Conservation (phyloP, 2,113 vertebrate genomes). For the Ranitomeya imitator region DNA sequence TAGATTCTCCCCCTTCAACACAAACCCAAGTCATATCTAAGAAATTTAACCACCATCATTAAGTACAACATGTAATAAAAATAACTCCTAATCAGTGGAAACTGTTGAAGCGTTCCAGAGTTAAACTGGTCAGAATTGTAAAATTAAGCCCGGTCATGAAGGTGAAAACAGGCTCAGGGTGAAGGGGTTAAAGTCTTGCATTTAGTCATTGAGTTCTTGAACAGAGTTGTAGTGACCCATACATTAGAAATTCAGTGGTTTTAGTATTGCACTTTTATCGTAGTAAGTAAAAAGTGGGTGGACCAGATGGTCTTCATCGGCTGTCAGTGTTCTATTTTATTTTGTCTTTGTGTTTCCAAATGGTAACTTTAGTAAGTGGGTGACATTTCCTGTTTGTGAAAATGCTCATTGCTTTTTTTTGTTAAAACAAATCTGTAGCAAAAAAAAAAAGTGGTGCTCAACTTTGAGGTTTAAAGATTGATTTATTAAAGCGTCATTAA, state of each 20-base stretch:
- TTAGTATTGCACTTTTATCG: background rate
- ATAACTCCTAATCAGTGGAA: no score
- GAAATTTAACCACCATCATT: no score
- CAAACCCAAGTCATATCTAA: no score
- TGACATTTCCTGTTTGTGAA: conserved; percentile 5
- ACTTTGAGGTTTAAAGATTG: background rate
- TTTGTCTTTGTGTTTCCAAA: background rate
- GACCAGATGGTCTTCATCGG: background rate
- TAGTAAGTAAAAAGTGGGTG: background rate
- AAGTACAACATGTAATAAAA: no score
- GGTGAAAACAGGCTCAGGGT: no score
- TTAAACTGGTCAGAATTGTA: no score
- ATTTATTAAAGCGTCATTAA: background rate
- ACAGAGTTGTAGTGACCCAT: no score
- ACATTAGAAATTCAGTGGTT: background rate
- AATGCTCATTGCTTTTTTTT: background rate
- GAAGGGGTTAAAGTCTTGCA: no score
- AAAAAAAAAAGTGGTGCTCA: background rate
- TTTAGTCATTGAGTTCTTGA: no score
- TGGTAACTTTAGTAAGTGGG: background rate
- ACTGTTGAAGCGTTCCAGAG: no score
- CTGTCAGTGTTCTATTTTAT: background rate
- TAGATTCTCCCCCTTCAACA: no score
- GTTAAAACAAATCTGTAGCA: background rate
- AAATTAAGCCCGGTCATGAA: no score